phyloP scores from a whole-genome alignment of 2,888 invertebrate genomes.

The Zygaena filipendulae region DNA sequence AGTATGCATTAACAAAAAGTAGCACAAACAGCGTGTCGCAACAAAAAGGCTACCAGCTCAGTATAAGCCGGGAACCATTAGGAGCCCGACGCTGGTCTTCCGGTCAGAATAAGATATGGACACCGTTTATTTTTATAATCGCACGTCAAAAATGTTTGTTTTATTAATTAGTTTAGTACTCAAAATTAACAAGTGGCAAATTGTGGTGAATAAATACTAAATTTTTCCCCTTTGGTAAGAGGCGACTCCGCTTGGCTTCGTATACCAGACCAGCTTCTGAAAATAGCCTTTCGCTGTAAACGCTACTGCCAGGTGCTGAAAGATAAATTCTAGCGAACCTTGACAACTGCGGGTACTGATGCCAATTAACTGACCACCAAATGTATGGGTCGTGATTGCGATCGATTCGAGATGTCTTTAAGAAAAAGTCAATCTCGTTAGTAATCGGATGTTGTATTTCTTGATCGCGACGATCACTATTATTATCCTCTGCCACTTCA shows the following conservation, averaged over 20 bases:
- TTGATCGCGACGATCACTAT: slow-evolving; percentile 8
- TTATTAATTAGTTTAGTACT: no score
- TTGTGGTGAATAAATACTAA: no score
- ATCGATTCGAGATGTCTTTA: slow-evolving; percentile 15
- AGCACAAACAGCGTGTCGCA: no score
- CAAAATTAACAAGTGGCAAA: slow-evolving; percentile 1
- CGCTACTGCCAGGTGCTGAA: slow-evolving; percentile 1
- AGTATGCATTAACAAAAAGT: no score
- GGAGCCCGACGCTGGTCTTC: no score
- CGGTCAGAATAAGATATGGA: not conserved
- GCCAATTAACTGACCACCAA: slow-evolving; percentile 14
- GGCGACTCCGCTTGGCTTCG: not conserved
- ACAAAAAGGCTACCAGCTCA: no score
- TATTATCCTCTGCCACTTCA: slow-evolving; percentile 17
- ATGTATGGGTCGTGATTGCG: slow-evolving; percentile 14
- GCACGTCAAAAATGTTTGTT: no score
- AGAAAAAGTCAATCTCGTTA: slow-evolving; percentile 14
- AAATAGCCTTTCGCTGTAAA: slow-evolving; percentile 1
- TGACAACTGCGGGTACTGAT: slow-evolving; percentile 1
- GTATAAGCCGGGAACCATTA: no score
- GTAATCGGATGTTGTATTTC: slow-evolving; percentile 9
- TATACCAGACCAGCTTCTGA: slow-evolving; percentile 2
- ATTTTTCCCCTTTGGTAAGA: not conserved
- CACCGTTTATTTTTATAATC: no score
- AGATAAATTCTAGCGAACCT: slow-evolving; percentile 1